phyloP scores from a whole-genome alignment of 1,140 invertebrate species.

The Trichonephila clavipes region DNA sequence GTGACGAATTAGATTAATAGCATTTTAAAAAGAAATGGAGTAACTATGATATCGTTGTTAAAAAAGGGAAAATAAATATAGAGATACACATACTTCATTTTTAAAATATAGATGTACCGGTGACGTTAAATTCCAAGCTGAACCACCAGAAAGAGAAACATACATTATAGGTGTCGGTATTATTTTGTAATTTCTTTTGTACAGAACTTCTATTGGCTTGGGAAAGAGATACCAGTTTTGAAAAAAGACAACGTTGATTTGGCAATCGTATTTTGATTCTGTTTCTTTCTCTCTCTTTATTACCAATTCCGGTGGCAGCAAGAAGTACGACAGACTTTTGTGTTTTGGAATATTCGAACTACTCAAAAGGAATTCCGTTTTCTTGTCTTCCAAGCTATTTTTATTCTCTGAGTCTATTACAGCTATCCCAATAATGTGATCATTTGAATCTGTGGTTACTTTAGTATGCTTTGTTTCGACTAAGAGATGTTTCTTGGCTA shows the following conservation, averaged over 20 bases:
- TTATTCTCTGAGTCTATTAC: background rate
- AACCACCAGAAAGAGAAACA: slow-evolving; percentile 59
- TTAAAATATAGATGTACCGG: slow-evolving; percentile 55
- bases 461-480: slow-evolving; percentile 28
- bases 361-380: background rate
- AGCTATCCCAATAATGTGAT: slow-evolving; percentile 14
- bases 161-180: slow-evolving; percentile 46
- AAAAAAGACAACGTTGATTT: slow-evolving; percentile 60
- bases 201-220: slow-evolving; percentile 7
- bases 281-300: slow-evolving; percentile 35
- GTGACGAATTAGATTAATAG: too few relatives aligned
- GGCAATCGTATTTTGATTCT: background rate
- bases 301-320: slow-evolving; percentile 54
- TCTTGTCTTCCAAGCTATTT: slow-evolving; percentile 15
- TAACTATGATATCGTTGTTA: too few relatives aligned
- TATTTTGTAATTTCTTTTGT: slow-evolving; percentile 32
- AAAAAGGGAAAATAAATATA: too few relatives aligned
- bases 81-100: slow-evolving; percentile 22
- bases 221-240: slow-evolving; percentile 49
- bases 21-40: too few relatives aligned
- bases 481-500: slow-evolving; percentile 37
- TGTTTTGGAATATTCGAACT: background rate
- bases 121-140: slow-evolving; percentile 54
- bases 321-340: slow-evolving; percentile 39
- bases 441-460: background rate